Conservation (phyloP, 2,797 vertebrate genomes). For the Peromyscus attwateri region DNA sequence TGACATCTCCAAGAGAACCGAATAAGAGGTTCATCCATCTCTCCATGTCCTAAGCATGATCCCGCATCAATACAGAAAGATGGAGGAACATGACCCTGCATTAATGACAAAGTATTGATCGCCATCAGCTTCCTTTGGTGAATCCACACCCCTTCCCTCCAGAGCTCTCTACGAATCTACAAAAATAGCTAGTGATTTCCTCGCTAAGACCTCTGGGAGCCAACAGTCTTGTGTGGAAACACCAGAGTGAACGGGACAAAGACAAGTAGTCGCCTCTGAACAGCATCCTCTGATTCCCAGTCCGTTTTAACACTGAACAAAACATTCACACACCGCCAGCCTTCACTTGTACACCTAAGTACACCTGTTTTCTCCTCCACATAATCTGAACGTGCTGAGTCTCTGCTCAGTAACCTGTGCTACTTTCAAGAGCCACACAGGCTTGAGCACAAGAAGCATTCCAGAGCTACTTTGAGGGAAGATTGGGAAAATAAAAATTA, state of each 20-base stretch:
- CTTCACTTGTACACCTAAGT: neutral
- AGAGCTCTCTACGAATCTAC: neutral
- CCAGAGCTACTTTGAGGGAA: slow-evolving; percentile 5
- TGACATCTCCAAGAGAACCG: slow-evolving; percentile 40
- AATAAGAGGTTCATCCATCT: slow-evolving; percentile 65
- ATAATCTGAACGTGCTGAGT: neutral
- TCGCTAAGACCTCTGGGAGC: slow-evolving; percentile 34
- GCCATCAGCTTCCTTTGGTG: slow-evolving; percentile 27
- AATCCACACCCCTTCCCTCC: slow-evolving; percentile 32
- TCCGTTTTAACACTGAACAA: neutral
- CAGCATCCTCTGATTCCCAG: neutral
- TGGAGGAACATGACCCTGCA: slow-evolving; percentile 43
- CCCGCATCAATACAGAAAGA: slow-evolving; percentile 70
- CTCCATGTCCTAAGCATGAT: slow-evolving; percentile 67
- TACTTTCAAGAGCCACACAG: slow-evolving; percentile 26
- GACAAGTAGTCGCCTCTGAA: neutral
- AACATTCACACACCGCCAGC: neutral
- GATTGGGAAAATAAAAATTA: neutral
- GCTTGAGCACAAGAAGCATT: neutral
- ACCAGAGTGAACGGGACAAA: neutral
- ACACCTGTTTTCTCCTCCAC: neutral
- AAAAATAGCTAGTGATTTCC: slow-evolving; percentile 48
- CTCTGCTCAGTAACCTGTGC: neutral
- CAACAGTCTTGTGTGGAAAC: neutral
- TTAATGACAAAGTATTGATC: slow-evolving; percentile 73